These are phyloP conservation scores for Pollenia amentaria DNA, from an alignment of 2,888 invertebrate genomes.

Conservation along the genomic window DNA sequence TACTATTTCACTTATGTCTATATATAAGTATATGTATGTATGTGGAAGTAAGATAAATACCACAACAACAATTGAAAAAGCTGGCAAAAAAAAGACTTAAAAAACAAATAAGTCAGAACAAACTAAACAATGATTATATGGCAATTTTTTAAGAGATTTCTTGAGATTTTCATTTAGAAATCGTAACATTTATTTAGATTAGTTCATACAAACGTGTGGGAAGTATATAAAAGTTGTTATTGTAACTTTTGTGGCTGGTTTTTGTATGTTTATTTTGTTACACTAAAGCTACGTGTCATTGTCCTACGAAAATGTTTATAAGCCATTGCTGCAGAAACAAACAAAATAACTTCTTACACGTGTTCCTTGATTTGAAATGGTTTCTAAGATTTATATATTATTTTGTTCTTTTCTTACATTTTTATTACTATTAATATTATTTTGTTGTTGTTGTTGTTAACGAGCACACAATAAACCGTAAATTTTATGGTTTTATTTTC, in stretches of 20 bases:
- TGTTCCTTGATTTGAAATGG: constrained; percentile 38
- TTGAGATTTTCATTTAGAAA: constrained; percentile 68
- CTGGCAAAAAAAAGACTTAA: not conserved
- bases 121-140: constrained; percentile 64
- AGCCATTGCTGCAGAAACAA: constrained; percentile 17
- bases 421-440: not conserved
- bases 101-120: constrained; percentile 44
- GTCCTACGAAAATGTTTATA: constrained; percentile 46
- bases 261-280: not conserved
- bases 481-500: constrained; percentile 27
- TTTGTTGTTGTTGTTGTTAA: constrained; percentile 25
- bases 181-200: constrained; percentile 72
- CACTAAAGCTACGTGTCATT: constrained; percentile 37
- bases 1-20: not conserved
- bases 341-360: constrained; percentile 11
- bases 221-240: constrained; percentile 15
- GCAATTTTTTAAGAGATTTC: constrained; percentile 70
- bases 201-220: constrained; percentile 48
- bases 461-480: constrained; percentile 49
- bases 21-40: not conserved
- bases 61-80: constrained; percentile 45
- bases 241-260: constrained; percentile 12
- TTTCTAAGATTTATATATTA: constrained; percentile 31
- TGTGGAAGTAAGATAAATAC: constrained; percentile 39
- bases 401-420: not conserved